Evolutionary conservation across 2,888 invertebrate genomes (phyloP).

Genomic region (Drosophila algonquin): DNA sequence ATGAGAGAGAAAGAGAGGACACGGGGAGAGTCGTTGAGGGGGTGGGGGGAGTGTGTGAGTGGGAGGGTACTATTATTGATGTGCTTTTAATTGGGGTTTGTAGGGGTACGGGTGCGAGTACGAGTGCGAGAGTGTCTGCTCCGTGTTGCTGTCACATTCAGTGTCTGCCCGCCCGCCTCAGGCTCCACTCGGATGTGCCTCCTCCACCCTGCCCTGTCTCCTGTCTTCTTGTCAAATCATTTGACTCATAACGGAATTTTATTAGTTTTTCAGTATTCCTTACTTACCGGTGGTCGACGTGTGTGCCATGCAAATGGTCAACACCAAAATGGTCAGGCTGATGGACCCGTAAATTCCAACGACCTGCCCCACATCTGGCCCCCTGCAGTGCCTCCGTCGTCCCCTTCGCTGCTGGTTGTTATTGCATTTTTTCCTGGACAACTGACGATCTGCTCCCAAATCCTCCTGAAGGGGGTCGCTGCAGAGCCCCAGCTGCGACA

Average conservation of each 20-base stretch:
- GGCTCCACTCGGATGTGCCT: slow-evolving; percentile 1
- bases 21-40: too few relatives aligned
- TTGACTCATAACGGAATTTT: slow-evolving; percentile 67
- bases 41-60: neutral
- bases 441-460: slow-evolving; percentile 51
- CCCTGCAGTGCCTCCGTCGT: slow-evolving; percentile 46
- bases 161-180: slow-evolving; percentile 9
- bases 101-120: neutral
- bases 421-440: slow-evolving; percentile 61
- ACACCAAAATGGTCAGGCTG: slow-evolving; percentile 65
- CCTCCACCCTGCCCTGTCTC: slow-evolving; percentile 1
- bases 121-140: slow-evolving; percentile 8
- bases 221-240: slow-evolving; percentile 61
- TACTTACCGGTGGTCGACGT: slow-evolving; percentile 78
- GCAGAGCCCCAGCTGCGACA: slow-evolving; percentile 40
- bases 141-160: slow-evolving; percentile 38
- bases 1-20: neutral
- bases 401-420: slow-evolving; percentile 62
- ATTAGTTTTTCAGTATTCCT: slow-evolving; percentile 55
- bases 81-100: slow-evolving; percentile 74
- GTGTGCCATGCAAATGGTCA: slow-evolving; percentile 68
- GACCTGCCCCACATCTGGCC: neutral
- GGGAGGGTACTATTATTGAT: slow-evolving; percentile 65
- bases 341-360: slow-evolving; percentile 50
- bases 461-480: slow-evolving; percentile 36